A percentile compares a stretch with the other conserved stretches of the same genome.
phyloP scores from a whole-genome alignment of 2,113 vertebrate genomes.

The Perca schrenkii region DNA sequence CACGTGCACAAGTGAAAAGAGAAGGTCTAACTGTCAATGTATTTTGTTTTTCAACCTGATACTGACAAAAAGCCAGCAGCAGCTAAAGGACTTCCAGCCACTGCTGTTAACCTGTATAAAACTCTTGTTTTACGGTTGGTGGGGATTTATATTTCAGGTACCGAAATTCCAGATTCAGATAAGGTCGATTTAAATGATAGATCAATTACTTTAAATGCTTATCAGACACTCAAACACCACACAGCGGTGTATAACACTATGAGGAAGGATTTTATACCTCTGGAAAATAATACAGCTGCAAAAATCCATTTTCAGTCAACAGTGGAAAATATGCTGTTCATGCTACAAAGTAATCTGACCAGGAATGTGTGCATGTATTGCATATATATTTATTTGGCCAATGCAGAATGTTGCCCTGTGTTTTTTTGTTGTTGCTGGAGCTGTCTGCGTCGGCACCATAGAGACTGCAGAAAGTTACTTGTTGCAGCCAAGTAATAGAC shows the following conservation, averaged over 20 bases:
- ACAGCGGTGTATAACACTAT: no score
- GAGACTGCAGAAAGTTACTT: not conserved
- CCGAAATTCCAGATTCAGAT: not conserved
- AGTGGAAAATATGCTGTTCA: not conserved
- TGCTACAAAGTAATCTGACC: not conserved
- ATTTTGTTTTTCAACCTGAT: constrained; percentile 9
- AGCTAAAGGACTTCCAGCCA: constrained; percentile 16
- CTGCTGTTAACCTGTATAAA: not conserved
- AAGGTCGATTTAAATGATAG: not conserved
- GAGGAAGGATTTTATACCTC: not conserved
- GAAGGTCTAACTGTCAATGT: not conserved
- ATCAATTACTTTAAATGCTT: no score
- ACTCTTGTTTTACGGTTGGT: not conserved
- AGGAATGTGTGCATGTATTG: not conserved
- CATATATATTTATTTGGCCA: not conserved
- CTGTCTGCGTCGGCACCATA: not conserved
- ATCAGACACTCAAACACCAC: no score
- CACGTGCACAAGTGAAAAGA: not conserved
- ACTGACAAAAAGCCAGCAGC: constrained; percentile 7
- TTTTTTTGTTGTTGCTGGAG: not conserved
- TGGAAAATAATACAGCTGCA: not conserved
- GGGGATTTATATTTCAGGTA: not conserved
- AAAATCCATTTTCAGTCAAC: not conserved
- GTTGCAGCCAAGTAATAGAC: not conserved
- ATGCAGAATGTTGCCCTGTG: not conserved